Evolutionary conservation across 2,113 vertebrate species (phyloP), one percentile per base, ranked within the genome.

Genomic region (Rissa tridactyla): DNA sequence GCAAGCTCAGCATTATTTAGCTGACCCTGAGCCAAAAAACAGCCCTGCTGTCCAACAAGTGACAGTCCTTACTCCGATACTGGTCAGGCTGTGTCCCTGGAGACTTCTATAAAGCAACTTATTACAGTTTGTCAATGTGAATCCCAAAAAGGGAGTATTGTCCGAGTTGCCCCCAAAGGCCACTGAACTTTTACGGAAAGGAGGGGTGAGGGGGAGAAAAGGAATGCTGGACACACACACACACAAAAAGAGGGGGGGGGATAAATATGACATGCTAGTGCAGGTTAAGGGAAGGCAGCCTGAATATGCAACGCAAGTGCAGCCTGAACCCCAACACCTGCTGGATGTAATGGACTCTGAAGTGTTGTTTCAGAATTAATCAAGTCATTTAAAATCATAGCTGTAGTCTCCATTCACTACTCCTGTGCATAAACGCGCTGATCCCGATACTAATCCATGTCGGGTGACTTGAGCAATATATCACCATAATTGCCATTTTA

Each of bases 401-500:
- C 98, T 96, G 97, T 97, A 97, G 97, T 98, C 98, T 97, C 98
- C 97, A 98, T 98, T 98, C 97, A 97, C 97, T 96, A 97, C 96
- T 97, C 94, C 97, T 94, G 96, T 97, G 97, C 97, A 97, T 98
- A 98, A 99, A 99, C 97, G 98, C 98, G 98, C 98, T 98, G 98
- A 99, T 99, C 98, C 98, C 95, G 86, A 98, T 98, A 98, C 98
- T 94, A 98, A 98, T 98, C 98, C 98, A 98, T 97, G 98, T 98
- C 94, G 97, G 98, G 98, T 98, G 99, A 99, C 98, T 99, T 97
- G 60, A 97, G 98, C 98, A 98, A 98, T 99, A 98, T 97, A 99
- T 99, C 99, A 99, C 97, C 94, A 95, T 99, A 99, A 99, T 99
- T 99, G 98, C 98, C 98, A 97, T 98, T 99, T 99, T 99, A 99